These are phyloP conservation scores for Corythornis vintsioides DNA, from an alignment of 2,113 vertebrate genomes.

Conservation along the genomic window DNA sequence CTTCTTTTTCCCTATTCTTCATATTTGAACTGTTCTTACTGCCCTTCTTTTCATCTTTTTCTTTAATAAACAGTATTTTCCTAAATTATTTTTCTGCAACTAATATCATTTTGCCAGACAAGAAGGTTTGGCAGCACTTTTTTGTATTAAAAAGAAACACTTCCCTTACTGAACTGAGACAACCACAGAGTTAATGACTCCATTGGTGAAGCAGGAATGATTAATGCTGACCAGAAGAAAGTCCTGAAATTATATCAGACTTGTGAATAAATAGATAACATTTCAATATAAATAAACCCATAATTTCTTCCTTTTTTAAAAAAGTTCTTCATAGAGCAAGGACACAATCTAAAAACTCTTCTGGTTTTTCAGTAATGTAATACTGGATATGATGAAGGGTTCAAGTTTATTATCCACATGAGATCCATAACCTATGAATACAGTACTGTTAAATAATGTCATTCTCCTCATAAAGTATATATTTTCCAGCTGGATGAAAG, in stretches of 20 bases:
- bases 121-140: neutral
- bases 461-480: slow-evolving; percentile 37
- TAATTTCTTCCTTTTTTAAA: neutral
- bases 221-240: neutral
- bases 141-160: neutral
- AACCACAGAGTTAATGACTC: neutral
- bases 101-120: neutral
- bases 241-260: neutral
- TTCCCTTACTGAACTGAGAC: neutral
- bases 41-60: neutral
- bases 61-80: neutral
- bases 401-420: slow-evolving; percentile 57
- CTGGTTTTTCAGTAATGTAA: slow-evolving; percentile 19
- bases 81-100: neutral
- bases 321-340: slow-evolving; percentile 22
- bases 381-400: neutral
- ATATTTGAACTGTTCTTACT: neutral
- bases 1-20: neutral
- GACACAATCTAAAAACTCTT: slow-evolving; percentile 26
- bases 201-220: neutral
- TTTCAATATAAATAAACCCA: neutral
- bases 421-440: slow-evolving; percentile 40
- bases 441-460: slow-evolving; percentile 59
- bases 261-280: neutral
- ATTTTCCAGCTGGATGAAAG: slow-evolving; percentile 54